Base-by-base conservation (phyloP, 2,797 vertebrate genomes). In the Diplodus puntazzo region DNA sequence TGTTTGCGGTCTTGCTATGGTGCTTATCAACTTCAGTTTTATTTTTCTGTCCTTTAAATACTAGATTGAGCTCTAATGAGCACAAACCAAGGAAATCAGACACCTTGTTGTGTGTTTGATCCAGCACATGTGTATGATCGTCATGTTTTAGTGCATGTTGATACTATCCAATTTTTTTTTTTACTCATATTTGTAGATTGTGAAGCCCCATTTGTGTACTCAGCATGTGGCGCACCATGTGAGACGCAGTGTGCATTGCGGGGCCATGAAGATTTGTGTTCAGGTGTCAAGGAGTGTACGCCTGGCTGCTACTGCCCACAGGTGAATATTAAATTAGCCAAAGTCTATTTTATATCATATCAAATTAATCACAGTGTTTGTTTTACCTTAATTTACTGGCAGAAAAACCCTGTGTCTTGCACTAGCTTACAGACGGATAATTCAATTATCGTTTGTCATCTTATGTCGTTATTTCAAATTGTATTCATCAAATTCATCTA, bases 271-370 rank as follows among this genome's bases (percentile, higher is more conserved):
- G 86, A 89, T 23, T 84, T 89, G 49, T 98, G 97, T 85, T 73
- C 61, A 3, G 94, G 90, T 3, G 85, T 84, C 42, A 84, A 73
- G 0, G 87, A 88, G 46, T 98, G 97, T 75, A 94, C 93, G 17
- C 94, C 96, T 0, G 97, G 97, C 71, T 98, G 97, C 87, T 97
- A 97, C 93, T 98, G 97, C 85, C 96, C 96, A 0, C 77, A 96
- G 97, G 97, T 97, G 13, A 72, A 21, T 18, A 27, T 34, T 55
- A 55, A 0, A 57, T 30, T 21, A 17, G 0, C 10, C 14, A 18
- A 17, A 1, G 1, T 64, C 11, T 69, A 5, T 49, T 21, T 50
- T 63, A 17, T 20, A 39, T 0, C n/a, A 14, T 45, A 16, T 16
- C 39, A 4, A 65, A 9, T 39, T 6, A 34, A 34, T 34, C 7